Base-by-base conservation (phyloP, 2,888 invertebrate genomes). In the Hirudinaria manillensis region DNA sequence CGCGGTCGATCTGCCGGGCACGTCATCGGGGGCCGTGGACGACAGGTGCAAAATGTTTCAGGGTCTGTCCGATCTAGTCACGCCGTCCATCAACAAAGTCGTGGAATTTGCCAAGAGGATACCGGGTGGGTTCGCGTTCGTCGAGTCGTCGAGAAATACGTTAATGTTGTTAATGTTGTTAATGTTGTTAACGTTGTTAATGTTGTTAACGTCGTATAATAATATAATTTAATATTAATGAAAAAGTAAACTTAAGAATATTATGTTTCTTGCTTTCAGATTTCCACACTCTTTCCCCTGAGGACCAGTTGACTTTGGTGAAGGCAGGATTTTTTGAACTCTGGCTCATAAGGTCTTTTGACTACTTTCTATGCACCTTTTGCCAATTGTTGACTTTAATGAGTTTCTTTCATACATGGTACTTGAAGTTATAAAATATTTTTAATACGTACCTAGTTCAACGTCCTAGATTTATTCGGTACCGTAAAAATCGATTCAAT, bases 261-360 rank as follows among this genome's bases (percentile, higher is more conserved):
- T 56, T 7, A 2, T 61, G 24, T 61, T 16, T 3, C 7, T 27
- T 27, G 10, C 16, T 24, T 68, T 7, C 68, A 88, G 89, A 94
- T 79, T 97, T 97, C 88, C 89, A 90, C 83, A 90, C 91, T 80
- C 89, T 97, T 81, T 90, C 91, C 75, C 96, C 97, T 86, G 96
- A 96, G 84, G 97, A 97, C 87, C 97, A 98, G 87, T 89, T 98
- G 81, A 94, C 96, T 81, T 89, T 98, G 80, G 94, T 97, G 83
- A 97, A 98, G 88, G 90, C 91, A 55, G 95, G 96, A 78, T 98
- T 98, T 88, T 94, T 95, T 86, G 97, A 97, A 87, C 90, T 95
- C 78, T 97, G 96, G 95, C 88, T 96, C 79, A 90, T 92, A 70
- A 91, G 94, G 82, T 90, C 21, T 34, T 10, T 13, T 68, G 29